Base-by-base conservation (phyloP, 2,888 invertebrate species). In the Cremastinae sp. region DNA sequence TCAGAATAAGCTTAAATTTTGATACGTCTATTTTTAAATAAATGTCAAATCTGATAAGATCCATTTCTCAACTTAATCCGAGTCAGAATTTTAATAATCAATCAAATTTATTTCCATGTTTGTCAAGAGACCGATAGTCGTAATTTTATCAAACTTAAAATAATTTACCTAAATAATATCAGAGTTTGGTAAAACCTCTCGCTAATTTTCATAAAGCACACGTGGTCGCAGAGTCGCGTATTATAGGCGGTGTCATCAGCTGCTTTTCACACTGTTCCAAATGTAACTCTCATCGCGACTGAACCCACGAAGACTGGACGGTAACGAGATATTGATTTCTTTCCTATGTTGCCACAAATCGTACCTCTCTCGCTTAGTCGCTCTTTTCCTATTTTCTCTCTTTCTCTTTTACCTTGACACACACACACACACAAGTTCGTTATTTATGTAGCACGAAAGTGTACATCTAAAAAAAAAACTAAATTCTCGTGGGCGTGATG, bases 241-340 rank as follows among this genome's bases (percentile, higher is more conserved):
- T 22, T 18, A 59, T 41, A 59, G 43, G 59, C 43, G 22, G 56
- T 47, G 47, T 41, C 28, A 53, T 16, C 16, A 18, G 45, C 45
- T 28, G 43, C 12, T 14, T 14, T 5, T 45, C 51, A 54, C 49
- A 61, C 20, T 18, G 71, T n/a, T 34, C 56, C 34, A 53, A 65
- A 51, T 43, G 38, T 38, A 59, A 59, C 75, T 28, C 28, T 75
- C 47, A 65, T 47, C 45, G 58, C 75, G 36, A 65, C 65, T 65
- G 75, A 34, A 38, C 53, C 53, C 59, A 59, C 54, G 70, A 70
- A 2, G 51, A 43, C 43, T 28, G 41, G 43, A 41, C 45, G 47
- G 59, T 58, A 43, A 53, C 56, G 49, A 51, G 68, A 68, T 75
- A 75, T 75, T 75, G 75, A 75, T 75, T 62, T 68, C 45, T 36